These are phyloP conservation scores for Scaptomyza parva DNA, from an alignment of 2,888 invertebrate species.

Conservation along the genomic window DNA sequence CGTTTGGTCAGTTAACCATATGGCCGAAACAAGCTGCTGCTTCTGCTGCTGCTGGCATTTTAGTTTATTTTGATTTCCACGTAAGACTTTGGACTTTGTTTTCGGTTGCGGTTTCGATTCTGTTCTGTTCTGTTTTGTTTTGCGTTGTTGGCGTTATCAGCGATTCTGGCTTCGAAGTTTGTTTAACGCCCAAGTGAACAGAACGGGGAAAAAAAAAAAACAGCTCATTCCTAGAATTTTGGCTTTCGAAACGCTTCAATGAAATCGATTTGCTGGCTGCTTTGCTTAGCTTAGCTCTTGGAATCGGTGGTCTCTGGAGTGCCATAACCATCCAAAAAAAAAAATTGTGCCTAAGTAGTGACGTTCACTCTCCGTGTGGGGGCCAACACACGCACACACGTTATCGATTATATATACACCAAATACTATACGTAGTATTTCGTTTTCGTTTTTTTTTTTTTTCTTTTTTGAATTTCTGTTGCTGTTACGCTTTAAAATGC, in stretches of 20 bases:
- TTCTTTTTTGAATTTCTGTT: slow-evolving; percentile 31
- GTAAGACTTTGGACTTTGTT: slow-evolving; percentile 55
- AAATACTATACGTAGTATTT: slow-evolving; percentile 20
- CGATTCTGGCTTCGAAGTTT: slow-evolving; percentile 61
- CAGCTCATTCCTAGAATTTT: slow-evolving; percentile 76
- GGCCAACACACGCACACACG: slow-evolving; percentile 60
- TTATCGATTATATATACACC: slow-evolving; percentile 63
- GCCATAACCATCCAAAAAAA: slow-evolving; percentile 81
- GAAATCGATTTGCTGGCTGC: slow-evolving; percentile 69
- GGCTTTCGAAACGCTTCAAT: slow-evolving; percentile 58
- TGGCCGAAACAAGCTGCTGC: slow-evolving; percentile 34
- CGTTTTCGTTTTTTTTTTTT: slow-evolving; percentile 54
- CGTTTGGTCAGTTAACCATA: slow-evolving; percentile 56
- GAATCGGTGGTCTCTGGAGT: slow-evolving; percentile 83
- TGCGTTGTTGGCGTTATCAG: slow-evolving; percentile 56
- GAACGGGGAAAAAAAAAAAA: no score
- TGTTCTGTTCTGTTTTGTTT: not conserved
- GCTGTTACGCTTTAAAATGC: slow-evolving; percentile 77
- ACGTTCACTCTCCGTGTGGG: slow-evolving; percentile 41
- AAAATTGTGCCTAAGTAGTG: slow-evolving; percentile 83
- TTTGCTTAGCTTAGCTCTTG: slow-evolving; percentile 21
- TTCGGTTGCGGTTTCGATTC: slow-evolving; percentile 11
- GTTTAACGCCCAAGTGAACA: slow-evolving; percentile 66
- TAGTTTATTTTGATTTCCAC: slow-evolving; percentile 66
- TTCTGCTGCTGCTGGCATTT: slow-evolving; percentile 18